phyloP scores from a whole-genome alignment of 2,113 vertebrate species.

The Prinia subflava region DNA sequence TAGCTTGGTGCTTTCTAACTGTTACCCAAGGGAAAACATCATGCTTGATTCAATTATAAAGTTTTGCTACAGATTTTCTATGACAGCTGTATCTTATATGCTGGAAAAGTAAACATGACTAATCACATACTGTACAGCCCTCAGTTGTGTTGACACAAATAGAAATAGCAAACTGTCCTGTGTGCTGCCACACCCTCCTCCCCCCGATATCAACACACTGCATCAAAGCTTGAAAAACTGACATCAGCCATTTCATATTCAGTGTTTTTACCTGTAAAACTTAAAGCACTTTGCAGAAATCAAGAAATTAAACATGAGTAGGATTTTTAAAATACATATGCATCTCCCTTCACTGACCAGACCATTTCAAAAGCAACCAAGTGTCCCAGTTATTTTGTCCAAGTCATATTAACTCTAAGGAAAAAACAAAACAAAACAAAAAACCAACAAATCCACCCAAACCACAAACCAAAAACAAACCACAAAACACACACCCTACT shows the following conservation, averaged over 20 bases:
- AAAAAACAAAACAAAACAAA: not conserved
- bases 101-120: constrained; percentile 18
- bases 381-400: not conserved
- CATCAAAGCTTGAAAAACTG: not conserved
- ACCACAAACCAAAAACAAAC: not conserved
- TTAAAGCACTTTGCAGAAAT: not conserved
- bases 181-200: not conserved
- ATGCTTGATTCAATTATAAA: not conserved
- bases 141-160: not conserved
- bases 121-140: not conserved
- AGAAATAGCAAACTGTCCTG: not conserved
- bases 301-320: not conserved
- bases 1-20: not conserved
- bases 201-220: not conserved
- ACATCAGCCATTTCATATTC: not conserved
- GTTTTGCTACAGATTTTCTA: constrained; percentile 6
- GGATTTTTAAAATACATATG: not conserved
- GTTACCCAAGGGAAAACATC: not conserved
- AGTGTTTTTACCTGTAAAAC: not conserved
- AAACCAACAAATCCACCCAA: not conserved
- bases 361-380: not conserved
- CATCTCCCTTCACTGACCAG: not conserved
- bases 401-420: not conserved
- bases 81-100: not conserved
- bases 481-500: not conserved